Conservation (phyloP, 2,797 vertebrate species). For the Pangasius sanitwongsei region DNA sequence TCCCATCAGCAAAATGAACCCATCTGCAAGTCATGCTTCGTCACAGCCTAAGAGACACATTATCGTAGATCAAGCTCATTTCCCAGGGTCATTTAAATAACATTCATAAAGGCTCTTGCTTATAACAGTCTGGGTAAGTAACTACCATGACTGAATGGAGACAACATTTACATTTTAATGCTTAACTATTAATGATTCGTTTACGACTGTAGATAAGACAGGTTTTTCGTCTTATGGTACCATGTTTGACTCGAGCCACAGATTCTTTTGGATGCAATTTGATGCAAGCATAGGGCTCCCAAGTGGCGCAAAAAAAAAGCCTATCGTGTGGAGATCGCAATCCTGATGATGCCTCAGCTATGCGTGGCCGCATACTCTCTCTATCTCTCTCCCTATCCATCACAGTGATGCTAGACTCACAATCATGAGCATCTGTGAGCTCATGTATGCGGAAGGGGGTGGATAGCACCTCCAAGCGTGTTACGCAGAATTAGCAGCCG, state of each 20-base stretch:
- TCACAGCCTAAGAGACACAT: background rate
- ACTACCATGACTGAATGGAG: background rate
- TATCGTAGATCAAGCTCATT: background rate
- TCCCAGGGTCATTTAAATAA: background rate
- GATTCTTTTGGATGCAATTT: background rate
- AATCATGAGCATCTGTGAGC: background rate
- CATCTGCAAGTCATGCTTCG: background rate
- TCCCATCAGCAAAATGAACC: slow-evolving; percentile 19
- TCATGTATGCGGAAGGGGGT: background rate
- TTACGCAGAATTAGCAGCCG: background rate
- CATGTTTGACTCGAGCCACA: background rate
- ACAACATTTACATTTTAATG: background rate
- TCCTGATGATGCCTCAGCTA: background rate
- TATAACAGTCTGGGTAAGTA: background rate
- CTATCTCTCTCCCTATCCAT: background rate
- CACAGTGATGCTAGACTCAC: background rate
- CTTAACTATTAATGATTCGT: background rate
- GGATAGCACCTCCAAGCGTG: background rate
- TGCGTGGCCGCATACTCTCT: background rate
- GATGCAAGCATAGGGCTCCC: background rate
- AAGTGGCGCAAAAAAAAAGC: background rate
- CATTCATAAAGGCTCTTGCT: background rate
- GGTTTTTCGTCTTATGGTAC: background rate
- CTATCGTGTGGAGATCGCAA: background rate
- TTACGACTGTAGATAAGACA: background rate